A percentile compares a stretch with the other conserved stretches of the same genome.
These are phyloP conservation scores for Potamarius usumacintae DNA, from an alignment of 2,113 vertebrate genomes.

Conservation along the genomic window DNA sequence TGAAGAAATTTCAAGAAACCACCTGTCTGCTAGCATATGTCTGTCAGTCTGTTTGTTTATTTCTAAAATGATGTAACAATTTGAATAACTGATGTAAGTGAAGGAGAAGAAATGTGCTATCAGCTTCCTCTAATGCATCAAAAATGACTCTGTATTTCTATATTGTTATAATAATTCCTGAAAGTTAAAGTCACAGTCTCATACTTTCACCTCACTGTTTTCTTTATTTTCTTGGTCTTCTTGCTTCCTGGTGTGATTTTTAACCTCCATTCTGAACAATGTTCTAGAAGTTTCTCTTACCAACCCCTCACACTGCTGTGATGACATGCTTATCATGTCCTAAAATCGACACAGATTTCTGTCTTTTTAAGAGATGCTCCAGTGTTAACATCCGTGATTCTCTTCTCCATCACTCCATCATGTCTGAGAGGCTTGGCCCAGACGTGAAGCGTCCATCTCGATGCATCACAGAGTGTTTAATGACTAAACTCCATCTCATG, in stretches of 20 bases:
- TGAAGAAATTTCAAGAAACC: too few relatives aligned
- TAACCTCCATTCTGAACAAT: not conserved
- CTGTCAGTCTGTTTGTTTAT: not conserved
- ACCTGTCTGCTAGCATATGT: not conserved
- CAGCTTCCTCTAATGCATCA: not conserved
- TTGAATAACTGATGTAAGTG: too few relatives aligned
- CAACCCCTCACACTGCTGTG: not conserved
- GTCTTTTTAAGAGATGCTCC: not conserved
- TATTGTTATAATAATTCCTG: not conserved
- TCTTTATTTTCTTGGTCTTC: not conserved
- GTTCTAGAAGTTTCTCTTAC: not conserved
- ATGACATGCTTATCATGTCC: not conserved
- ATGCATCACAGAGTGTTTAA: slow-evolving; percentile 70
- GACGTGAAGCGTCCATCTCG: slow-evolving; percentile 71
- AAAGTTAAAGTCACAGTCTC: not conserved
- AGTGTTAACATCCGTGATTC: not conserved
- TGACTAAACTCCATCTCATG: slow-evolving; percentile 62
- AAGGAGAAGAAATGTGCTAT: too few relatives aligned
- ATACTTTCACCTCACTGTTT: not conserved
- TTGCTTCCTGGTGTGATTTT: not conserved
- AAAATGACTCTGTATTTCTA: not conserved
- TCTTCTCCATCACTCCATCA: slow-evolving; percentile 69
- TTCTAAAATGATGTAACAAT: not conserved
- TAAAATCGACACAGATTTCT: not conserved
- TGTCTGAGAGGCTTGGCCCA: slow-evolving; percentile 69